Evolutionary conservation across 2,797 vertebrate genomes (phyloP).

Genomic region (Sciurus vulgaris): DNA sequence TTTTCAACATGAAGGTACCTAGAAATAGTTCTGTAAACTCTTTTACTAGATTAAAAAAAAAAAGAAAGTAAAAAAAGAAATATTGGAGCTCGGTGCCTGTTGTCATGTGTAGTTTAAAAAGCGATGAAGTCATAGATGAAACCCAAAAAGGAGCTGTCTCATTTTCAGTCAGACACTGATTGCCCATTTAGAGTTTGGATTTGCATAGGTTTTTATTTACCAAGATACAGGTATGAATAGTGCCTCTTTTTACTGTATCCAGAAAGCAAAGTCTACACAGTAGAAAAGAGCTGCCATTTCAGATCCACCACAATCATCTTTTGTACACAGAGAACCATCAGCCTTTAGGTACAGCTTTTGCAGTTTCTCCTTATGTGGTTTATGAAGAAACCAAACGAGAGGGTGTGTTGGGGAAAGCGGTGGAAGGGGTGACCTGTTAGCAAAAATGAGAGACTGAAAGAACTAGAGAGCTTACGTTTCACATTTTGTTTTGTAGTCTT

Average conservation of each 20-base stretch:
- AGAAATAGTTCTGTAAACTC: constrained; percentile 34
- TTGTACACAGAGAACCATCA: constrained; percentile 53
- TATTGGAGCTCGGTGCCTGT: not conserved
- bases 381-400: constrained; percentile 41
- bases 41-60: constrained; percentile 23
- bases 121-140: constrained; percentile 63
- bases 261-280: constrained; percentile 50
- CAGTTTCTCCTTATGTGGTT: constrained; percentile 45
- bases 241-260: constrained; percentile 63
- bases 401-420: not conserved
- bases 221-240: constrained; percentile 73
- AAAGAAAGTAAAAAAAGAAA: constrained; percentile 18
- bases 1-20: not conserved
- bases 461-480: constrained; percentile 46
- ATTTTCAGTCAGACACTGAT: constrained; percentile 70
- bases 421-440: not conserved
- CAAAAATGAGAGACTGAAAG: not conserved
- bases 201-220: constrained; percentile 76
- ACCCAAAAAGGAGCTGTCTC: constrained; percentile 11
- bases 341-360: constrained; percentile 51
- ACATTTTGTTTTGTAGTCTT: constrained; percentile 43
- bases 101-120: constrained; percentile 68
- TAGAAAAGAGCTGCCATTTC: not conserved
- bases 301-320: constrained; percentile 63
- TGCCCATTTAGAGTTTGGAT: constrained; percentile 66